Percentiles rank a stretch among this genome's conserved stretches.
These are phyloP conservation scores for Ptilonorhynchus violaceus DNA, from an alignment of 2,113 vertebrate genomes.

Conservation along the genomic window DNA sequence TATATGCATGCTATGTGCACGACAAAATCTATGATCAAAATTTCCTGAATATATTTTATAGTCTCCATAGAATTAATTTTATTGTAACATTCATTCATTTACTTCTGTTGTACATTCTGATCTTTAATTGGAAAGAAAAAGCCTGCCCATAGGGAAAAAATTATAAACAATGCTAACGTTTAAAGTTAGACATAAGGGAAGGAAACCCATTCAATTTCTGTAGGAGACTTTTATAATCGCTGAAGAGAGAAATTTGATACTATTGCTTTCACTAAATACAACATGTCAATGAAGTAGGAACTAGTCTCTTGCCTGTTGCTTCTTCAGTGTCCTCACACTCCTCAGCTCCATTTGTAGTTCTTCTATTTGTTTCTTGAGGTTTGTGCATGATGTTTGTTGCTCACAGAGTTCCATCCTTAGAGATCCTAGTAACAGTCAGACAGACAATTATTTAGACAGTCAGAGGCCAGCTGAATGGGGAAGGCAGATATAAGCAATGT, in stretches of 20 bases:
- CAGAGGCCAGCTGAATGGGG: neutral
- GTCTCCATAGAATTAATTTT: neutral
- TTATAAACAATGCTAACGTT: neutral
- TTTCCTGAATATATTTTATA: neutral
- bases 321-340: constrained; percentile 78
- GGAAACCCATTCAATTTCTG: neutral
- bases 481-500: neutral
- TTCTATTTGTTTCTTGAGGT: constrained; percentile 87
- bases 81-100: neutral
- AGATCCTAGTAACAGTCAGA: constrained; percentile 76
- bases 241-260: neutral
- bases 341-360: constrained; percentile 81
- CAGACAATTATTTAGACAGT: neutral
- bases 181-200: neutral
- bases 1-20: neutral
- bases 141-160: neutral
- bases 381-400: constrained; percentile 80
- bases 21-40: neutral
- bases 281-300: neutral
- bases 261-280: neutral
- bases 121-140: neutral
- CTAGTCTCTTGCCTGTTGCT: constrained; percentile 71
- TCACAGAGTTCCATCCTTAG: constrained; percentile 84
- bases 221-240: neutral
- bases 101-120: neutral